Conservation (phyloP, 2,888 invertebrate genomes). For the Dryomyza anilis region DNA sequence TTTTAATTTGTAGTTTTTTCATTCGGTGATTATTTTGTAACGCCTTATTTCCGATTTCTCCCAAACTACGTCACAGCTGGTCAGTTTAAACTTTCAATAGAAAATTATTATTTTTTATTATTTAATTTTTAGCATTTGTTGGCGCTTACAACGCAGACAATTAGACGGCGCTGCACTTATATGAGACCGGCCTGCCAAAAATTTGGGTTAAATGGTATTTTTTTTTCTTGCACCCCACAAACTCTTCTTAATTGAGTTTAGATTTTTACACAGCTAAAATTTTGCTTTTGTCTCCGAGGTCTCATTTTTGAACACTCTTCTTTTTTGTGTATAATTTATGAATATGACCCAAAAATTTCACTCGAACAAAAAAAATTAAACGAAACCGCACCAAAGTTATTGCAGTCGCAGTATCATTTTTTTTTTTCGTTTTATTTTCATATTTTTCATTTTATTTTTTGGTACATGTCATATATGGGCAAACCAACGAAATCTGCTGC, state of each 20-base stretch:
- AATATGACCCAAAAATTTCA: conserved; percentile 9
- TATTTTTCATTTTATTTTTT: too few species aligned
- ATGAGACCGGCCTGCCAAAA: not conserved
- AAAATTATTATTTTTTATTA: not conserved
- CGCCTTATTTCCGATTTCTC: not conserved
- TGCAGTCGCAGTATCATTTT: too few species aligned
- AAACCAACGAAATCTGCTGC: not conserved
- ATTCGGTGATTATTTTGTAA: not conserved
- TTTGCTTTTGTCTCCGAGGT: not conserved
- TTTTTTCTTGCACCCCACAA: not conserved
- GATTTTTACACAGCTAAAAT: not conserved
- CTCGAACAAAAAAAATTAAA: not conserved
- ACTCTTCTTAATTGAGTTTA: not conserved
- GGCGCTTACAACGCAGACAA: not conserved
- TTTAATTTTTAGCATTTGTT: not conserved
- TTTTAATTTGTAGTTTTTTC: too few species aligned
- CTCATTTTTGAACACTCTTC: not conserved
- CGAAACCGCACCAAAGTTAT: not conserved
- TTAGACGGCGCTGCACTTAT: conserved; percentile 14
- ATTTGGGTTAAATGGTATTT: not conserved
- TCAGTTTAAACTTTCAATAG: not conserved
- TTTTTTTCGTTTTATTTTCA: not conserved
- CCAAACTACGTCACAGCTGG: not conserved
- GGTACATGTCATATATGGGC: too few species aligned
- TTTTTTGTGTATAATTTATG: conserved; percentile 3